Percentiles rank a stretch among this genome's conserved stretches.
Evolutionary conservation across 2,113 vertebrate species (phyloP).

Genomic region (Monopterus albus): DNA sequence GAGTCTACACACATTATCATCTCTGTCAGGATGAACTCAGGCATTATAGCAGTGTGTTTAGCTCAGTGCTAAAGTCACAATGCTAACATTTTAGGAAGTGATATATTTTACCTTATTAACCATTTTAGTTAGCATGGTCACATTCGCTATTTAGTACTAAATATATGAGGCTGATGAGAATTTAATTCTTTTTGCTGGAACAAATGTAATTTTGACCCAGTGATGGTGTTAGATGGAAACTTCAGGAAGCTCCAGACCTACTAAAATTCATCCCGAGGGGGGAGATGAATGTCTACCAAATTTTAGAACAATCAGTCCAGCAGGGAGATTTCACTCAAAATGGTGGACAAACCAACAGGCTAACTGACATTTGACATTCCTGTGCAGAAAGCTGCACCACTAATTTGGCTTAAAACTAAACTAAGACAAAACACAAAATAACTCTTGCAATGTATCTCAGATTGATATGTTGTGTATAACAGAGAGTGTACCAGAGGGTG

Average conservation of each 20-base stretch:
- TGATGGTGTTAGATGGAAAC: background rate
- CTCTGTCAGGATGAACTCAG: too few relatives aligned
- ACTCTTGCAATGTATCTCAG: constrained; percentile 22
- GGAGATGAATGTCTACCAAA: background rate
- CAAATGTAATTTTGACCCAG: background rate
- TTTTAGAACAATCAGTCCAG: background rate
- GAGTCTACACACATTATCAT: too few relatives aligned
- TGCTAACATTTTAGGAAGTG: background rate
- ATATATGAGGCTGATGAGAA: background rate
- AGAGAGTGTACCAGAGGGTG: constrained; percentile 44
- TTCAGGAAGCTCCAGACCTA: background rate
- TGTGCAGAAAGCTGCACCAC: too few relatives aligned
- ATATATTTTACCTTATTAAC: too few relatives aligned
- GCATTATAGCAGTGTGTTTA: too few relatives aligned
- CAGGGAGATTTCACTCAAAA: constrained; percentile 11
- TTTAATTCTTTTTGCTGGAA: background rate
- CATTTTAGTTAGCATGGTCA: background rate
- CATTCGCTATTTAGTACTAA: background rate
- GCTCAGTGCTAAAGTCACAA: background rate
- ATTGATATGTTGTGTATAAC: constrained; percentile 43
- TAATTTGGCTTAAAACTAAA: constrained; percentile 3
- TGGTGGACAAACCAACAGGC: background rate
- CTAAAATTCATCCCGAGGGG: too few relatives aligned
- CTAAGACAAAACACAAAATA: constrained; percentile 37
- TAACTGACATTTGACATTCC: background rate